Base-by-base conservation (phyloP, 2,888 invertebrate species). In the Sussaba pulchella region DNA sequence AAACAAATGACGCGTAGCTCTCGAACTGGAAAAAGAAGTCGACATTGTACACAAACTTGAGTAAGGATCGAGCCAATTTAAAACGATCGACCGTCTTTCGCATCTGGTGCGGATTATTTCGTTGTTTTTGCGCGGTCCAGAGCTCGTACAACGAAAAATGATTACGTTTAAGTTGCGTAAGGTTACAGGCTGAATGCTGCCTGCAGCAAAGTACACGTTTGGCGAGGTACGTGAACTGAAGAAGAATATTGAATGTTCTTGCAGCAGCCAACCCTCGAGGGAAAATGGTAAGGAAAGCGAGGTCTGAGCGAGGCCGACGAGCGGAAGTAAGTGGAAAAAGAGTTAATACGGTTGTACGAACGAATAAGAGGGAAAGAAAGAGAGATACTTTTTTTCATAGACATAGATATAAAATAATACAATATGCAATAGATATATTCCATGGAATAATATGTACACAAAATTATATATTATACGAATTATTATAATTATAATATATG, bases 181-280 rank as follows among this genome's bases (percentile, higher is more conserved):
- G 14, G 17, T 17, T 19, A 17, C 36, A 50, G 12, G 26, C 14
- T 54, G 52, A 1, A 8, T 31, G 4, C 4, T 31, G 31, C 31
- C 31, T 31, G n/a, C 31, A 6, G 6, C 6, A 6, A 6, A 31
- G 41, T 21, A 41, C 41, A 41, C 21, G 6, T 61, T 21, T 39
- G 5, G 5, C 41, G 5, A 6, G 41, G 61, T 21, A 41, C 66
- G 64, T 52, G 57, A 57, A 75, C 47, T 70, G 41, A 17, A 59
- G 59, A 59, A 41, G 74, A 79, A 79, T 75, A 75, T 79, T 66
- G 71, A 79, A 79, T 79, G 70, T 79, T 57, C 50, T 61, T 39
- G 61, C 41, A 31, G 14, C 66, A 41, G 14, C 64, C 63, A 31
- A 12, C 24, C 14, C 43, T 39, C 36, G 50, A n/a, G 31, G 59